These are phyloP conservation scores for Sceloporus undulatus DNA, from an alignment of 2,113 vertebrate genomes.

Conservation along the genomic window DNA sequence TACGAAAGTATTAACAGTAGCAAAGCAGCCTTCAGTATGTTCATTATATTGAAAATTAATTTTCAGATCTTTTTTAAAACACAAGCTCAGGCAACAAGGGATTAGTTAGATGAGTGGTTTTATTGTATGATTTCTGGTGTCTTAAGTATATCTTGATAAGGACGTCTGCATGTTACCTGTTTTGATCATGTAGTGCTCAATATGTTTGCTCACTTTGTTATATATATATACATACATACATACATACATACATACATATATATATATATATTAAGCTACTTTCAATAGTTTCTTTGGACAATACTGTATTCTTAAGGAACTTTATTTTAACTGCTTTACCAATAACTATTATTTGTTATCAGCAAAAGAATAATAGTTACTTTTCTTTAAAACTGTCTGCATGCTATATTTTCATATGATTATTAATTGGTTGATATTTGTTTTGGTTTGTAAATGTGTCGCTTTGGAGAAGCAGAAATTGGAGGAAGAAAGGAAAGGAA, in stretches of 20 bases:
- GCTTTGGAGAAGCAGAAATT: background rate
- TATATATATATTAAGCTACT: slow-evolving; percentile 48
- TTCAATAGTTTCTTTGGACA: slow-evolving; percentile 76
- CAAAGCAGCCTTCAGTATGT: slow-evolving; percentile 20
- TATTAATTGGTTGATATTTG: slow-evolving; percentile 43
- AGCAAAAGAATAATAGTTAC: slow-evolving; percentile 51
- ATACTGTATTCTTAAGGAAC: slow-evolving; percentile 78
- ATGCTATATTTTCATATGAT: background rate
- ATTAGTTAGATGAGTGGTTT: background rate
- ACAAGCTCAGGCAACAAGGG: background rate
- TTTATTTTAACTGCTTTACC: slow-evolving; percentile 69
- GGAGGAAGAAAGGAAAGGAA: slow-evolving; percentile 34
- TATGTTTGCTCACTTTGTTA: slow-evolving; percentile 18
- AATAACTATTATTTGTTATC: slow-evolving; percentile 56
- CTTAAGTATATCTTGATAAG: slow-evolving; percentile 23
- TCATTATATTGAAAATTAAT: slow-evolving; percentile 5
- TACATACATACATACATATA: too few species aligned
- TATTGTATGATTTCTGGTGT: background rate
- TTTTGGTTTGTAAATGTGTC: slow-evolving; percentile 24
- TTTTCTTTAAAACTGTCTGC: slow-evolving; percentile 51
- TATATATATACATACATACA: slow-evolving; percentile 51
- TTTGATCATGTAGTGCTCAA: slow-evolving; percentile 27
- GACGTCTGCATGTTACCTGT: slow-evolving; percentile 28
- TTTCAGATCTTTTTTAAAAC: slow-evolving; percentile 40
- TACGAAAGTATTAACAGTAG: background rate